Conservation (phyloP, 2,888 invertebrate genomes). For the Eupithecia inturbata region DNA sequence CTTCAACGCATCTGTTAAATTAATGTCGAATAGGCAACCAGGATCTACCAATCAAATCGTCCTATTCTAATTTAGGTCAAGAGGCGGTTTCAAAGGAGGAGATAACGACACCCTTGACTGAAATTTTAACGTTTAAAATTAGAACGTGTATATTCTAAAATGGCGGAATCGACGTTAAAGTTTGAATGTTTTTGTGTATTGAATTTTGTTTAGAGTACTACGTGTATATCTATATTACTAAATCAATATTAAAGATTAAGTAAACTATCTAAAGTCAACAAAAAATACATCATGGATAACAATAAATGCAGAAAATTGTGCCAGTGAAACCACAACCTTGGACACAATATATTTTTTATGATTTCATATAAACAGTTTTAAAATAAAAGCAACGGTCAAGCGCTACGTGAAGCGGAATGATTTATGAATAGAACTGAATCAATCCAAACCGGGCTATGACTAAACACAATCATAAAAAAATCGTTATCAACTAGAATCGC, state of each 20-base stretch:
- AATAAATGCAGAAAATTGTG: background rate
- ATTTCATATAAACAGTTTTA: background rate
- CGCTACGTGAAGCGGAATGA: background rate
- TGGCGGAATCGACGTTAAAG: conserved; percentile 53
- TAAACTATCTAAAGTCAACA: background rate
- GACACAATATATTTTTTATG: background rate
- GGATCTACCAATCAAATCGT: conserved; percentile 70
- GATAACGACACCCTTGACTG: conserved; percentile 59
- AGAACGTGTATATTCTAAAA: conserved; percentile 51
- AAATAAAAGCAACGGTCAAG: background rate
- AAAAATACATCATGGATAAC: background rate
- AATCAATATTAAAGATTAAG: background rate
- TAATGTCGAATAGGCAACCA: conserved; percentile 66
- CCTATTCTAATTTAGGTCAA: conserved; percentile 66
- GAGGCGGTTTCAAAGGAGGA: conserved; percentile 70
- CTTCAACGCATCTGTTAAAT: conserved; percentile 38
- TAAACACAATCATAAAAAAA: conserved; percentile 36
- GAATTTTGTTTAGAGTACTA: background rate
- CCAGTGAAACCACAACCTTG: background rate
- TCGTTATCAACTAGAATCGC: conserved; percentile 33
- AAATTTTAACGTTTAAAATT: conserved; percentile 47
- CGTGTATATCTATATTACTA: background rate
- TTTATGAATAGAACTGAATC: conserved; percentile 27
- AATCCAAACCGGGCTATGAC: conserved; percentile 18
- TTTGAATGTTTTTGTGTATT: background rate